These are phyloP conservation scores for Sabatieria punctata DNA, from an alignment of 2,888 invertebrate genomes.

Conservation along the genomic window DNA sequence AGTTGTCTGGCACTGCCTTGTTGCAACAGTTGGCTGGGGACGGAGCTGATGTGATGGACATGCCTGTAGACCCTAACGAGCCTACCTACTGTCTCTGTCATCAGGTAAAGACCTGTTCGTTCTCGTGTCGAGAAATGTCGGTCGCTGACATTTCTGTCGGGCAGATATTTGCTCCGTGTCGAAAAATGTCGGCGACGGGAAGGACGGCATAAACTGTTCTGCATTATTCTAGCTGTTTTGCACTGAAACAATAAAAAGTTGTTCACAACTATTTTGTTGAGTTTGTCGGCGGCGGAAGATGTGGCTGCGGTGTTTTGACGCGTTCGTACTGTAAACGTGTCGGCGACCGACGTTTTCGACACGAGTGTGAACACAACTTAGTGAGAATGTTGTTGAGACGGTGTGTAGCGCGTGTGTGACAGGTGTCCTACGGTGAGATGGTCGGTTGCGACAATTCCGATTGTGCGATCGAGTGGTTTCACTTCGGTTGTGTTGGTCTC, in stretches of 20 bases:
- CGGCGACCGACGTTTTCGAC: too few species aligned
- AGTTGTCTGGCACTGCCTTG: neutral
- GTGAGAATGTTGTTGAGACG: too few species aligned
- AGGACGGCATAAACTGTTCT: too few species aligned
- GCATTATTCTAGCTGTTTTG: too few species aligned
- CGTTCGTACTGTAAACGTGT: too few species aligned
- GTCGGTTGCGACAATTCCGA: constrained; percentile 78
- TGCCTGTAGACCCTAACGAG: constrained; percentile 73
- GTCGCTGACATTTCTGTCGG: neutral
- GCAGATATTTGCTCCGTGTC: neutral
- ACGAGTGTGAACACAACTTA: too few species aligned
- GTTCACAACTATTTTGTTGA: too few species aligned
- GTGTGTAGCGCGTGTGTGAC: too few species aligned
- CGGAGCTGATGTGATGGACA: constrained; percentile 46
- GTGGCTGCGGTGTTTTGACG: too few species aligned
- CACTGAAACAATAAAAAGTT: too few species aligned
- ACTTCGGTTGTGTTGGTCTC: constrained; percentile 39
- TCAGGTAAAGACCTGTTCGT: constrained; percentile 44
- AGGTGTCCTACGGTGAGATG: constrained; percentile 82
- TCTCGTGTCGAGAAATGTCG: neutral
- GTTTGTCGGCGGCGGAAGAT: too few species aligned
- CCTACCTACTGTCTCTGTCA: constrained; percentile 91
- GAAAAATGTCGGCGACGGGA: too few species aligned
- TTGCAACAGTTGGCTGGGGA: constrained; percentile 8
- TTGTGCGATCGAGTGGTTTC: constrained; percentile 42